Conservation (phyloP, 2,888 invertebrate genomes). For the Drosophila borealis region DNA sequence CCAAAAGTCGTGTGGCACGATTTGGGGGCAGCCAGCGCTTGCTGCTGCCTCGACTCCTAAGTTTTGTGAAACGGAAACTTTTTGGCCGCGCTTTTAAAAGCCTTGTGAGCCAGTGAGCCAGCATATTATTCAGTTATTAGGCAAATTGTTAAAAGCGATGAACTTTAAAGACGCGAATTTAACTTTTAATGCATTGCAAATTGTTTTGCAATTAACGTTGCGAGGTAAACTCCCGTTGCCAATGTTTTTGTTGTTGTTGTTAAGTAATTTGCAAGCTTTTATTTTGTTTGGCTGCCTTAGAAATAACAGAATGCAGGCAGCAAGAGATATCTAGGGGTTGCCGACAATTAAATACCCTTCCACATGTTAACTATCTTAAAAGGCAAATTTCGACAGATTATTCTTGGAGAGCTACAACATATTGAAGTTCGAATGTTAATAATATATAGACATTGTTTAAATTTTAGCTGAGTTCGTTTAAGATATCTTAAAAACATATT, state of each 20-base stretch:
- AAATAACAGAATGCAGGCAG: constrained; percentile 22
- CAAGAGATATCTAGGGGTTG: not conserved
- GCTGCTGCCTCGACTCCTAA: not conserved
- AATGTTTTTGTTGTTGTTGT: constrained; percentile 29
- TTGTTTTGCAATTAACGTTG: constrained; percentile 71
- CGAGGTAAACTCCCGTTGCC: constrained; percentile 20
- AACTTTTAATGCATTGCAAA: constrained; percentile 75
- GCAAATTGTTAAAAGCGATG: constrained; percentile 21
- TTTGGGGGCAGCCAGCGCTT: not conserved
- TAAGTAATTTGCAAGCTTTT: constrained; percentile 65
- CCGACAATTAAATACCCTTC: constrained; percentile 1
- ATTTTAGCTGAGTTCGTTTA: too few species aligned
- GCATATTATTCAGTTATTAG: constrained; percentile 27
- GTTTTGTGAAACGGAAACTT: constrained; percentile 3
- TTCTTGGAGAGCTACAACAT: too few species aligned
- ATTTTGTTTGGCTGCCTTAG: constrained; percentile 20
- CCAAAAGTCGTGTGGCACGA: not conserved
- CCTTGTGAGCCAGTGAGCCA: constrained; percentile 1
- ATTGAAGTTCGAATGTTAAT: too few species aligned
- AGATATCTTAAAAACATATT: too few species aligned
- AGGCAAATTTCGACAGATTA: too few species aligned
- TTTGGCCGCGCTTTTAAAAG: constrained; percentile 11
- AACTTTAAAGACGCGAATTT: constrained; percentile 21
- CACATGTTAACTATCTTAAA: too few species aligned
- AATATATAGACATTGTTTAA: too few species aligned